Evolutionary conservation across 2,113 vertebrate genomes (phyloP).

Genomic region (Butorides virescens): DNA sequence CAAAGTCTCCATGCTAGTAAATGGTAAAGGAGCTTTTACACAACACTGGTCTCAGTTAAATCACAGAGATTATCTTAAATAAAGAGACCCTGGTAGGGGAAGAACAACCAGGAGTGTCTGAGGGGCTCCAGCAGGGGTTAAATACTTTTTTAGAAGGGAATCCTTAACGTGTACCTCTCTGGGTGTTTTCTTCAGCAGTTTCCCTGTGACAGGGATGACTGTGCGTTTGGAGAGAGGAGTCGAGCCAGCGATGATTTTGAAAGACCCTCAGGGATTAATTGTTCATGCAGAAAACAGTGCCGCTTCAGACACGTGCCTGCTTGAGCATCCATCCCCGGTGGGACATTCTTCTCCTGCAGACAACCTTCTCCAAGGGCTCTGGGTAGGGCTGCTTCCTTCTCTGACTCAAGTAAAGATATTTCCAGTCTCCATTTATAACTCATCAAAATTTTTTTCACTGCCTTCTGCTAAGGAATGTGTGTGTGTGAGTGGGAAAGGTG

Average conservation of each 20-base stretch:
- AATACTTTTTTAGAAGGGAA: neutral
- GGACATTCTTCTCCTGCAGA: neutral
- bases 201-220: neutral
- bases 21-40: neutral
- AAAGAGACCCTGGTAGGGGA: neutral
- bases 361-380: neutral
- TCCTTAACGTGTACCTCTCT: neutral
- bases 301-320: rapidly evolving
- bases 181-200: neutral
- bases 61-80: neutral
- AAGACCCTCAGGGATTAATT: neutral
- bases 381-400: neutral
- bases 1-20: neutral
- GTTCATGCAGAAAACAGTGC: neutral
- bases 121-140: neutral
- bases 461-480: neutral
- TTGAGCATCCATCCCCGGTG: neutral
- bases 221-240: neutral
- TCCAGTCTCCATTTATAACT: neutral
- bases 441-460: neutral
- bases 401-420: neutral
- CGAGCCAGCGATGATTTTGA: neutral
- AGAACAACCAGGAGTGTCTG: neutral
- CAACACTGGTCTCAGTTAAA: neutral
- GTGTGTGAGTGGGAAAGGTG: neutral